Conservation (phyloP, 2,797 vertebrate species). For the Sebastes elongatus region DNA sequence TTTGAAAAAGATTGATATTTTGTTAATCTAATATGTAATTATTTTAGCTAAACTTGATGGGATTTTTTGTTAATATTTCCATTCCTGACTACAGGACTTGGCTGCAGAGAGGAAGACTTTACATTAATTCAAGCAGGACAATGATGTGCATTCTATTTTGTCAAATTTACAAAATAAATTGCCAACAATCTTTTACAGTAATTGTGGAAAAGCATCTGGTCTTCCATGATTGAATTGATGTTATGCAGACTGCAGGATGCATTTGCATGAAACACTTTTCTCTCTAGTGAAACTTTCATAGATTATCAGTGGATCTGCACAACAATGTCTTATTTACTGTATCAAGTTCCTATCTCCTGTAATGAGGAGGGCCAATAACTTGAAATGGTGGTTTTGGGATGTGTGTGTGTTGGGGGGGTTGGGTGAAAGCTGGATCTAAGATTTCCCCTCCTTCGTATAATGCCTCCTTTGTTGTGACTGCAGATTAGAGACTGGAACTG, state of each 20-base stretch:
- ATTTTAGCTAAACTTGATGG: no score
- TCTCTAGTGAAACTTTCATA: not conserved
- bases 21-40: no score
- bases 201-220: not conserved
- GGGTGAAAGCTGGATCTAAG: constrained; percentile 49
- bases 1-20: no score
- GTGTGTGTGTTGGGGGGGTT: not conserved
- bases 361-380: constrained; percentile 79
- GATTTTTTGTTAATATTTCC: no score
- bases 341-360: constrained; percentile 20
- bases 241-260: not conserved
- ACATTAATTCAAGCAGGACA: no score
- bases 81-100: no score
- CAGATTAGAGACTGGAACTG: constrained; percentile 79
- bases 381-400: constrained; percentile 29
- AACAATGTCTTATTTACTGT: constrained; percentile 14
- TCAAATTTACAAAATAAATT: no score
- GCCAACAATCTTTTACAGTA: not conserved
- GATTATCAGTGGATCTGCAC: constrained; percentile 13
- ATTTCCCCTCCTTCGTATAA: constrained; percentile 58
- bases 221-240: not conserved
- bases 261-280: not conserved
- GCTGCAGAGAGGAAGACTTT: no score
- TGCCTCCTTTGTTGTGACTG: constrained; percentile 68
- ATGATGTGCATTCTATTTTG: no score